Evolutionary conservation across 2,113 vertebrate species (phyloP), one percentile per base, ranked within the genome.

Genomic region (Sigmodon hispidus): DNA sequence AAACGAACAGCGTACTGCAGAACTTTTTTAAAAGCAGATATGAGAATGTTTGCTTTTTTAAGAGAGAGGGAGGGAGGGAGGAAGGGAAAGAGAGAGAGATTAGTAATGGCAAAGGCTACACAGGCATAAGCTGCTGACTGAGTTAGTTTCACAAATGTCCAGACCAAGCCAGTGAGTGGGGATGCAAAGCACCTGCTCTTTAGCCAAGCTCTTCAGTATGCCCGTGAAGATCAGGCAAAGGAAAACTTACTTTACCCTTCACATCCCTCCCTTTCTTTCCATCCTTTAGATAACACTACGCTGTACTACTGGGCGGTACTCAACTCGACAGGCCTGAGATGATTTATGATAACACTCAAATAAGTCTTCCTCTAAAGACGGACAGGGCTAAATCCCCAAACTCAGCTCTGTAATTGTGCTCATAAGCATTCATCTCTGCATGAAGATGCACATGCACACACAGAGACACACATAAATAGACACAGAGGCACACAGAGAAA

Each of bases 131-230:
- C 13, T 40, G 31, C 84, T 70, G 50, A 67, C 1, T 29, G 34
- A 80, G 43, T 19, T 21, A 80, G 43, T 19, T 21, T 1, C 0
- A 16, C 36, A 50, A 57, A 57, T 3, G 34, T 29, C 11, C 40
- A 29, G 43, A 22, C 11, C 3, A 0, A 22, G 45, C 7, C 12
- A 52, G 65, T 31, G 43, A 29, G 8, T 3, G 2, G 24, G 34
- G 5, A 0, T 2, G 15, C 10, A 36, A 24, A n/a, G 34, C 0
- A 11, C 36, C 3, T 12, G 1, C 11, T 55, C 26, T 63, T 29
- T 29, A 16, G 0, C 26, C 2, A 8, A 1, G 57, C 13, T 50
- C 24, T 2, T 48, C n/a, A 29, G n/a, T 36, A n/a, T 11, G 15
- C 81, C 50, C 77, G 24, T 61, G 76, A 63, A 50, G 36, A 65